Percentiles rank a stretch among this genome's conserved stretches.
phyloP scores from a whole-genome alignment of 1,140 invertebrate species.

The Drosophila ficusphila region DNA sequence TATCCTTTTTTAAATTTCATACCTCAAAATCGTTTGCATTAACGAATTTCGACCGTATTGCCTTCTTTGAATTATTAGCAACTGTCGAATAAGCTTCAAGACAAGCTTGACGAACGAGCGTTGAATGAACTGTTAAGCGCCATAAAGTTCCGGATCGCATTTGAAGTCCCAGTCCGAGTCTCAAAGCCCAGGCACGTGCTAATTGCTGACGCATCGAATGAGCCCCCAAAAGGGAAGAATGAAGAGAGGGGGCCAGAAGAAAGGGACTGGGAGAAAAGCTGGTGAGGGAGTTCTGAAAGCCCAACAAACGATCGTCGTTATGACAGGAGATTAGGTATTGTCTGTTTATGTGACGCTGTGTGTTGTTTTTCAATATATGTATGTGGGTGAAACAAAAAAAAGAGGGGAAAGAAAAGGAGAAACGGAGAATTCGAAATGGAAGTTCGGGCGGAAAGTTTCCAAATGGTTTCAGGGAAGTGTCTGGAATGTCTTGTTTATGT shows the following conservation, averaged over 20 bases:
- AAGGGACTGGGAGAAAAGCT: background rate
- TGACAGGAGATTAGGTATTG: slow-evolving; percentile 42
- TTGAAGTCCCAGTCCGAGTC: slow-evolving; percentile 22
- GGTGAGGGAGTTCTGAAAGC: slow-evolving; percentile 15
- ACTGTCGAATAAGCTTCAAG: slow-evolving; percentile 34
- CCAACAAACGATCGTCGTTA: slow-evolving; percentile 51
- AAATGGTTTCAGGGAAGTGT: background rate
- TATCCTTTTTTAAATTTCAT: too few species aligned
- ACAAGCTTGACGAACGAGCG: slow-evolving; percentile 57
- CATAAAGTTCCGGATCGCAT: slow-evolving; percentile 69
- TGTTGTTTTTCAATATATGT: background rate
- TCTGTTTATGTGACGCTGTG: slow-evolving; percentile 3
- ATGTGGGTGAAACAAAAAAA: slow-evolving; percentile 13
- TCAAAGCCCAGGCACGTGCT: slow-evolving; percentile 59
- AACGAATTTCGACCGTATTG: background rate
- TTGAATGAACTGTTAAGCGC: slow-evolving; percentile 62
- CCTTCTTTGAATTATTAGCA: slow-evolving; percentile 10
- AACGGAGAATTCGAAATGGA: background rate
- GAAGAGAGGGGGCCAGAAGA: background rate
- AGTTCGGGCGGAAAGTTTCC: slow-evolving; percentile 8
- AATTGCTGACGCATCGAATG: slow-evolving; percentile 71
- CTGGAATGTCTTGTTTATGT: slow-evolving; percentile 1
- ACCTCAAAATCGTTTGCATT: background rate
- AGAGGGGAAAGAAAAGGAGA: background rate
- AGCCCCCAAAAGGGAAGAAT: background rate